Percentiles rank a stretch among this genome's conserved stretches.
Evolutionary conservation across 2,797 vertebrate species (phyloP).

Genomic region (Spinibarbus caldwelli): DNA sequence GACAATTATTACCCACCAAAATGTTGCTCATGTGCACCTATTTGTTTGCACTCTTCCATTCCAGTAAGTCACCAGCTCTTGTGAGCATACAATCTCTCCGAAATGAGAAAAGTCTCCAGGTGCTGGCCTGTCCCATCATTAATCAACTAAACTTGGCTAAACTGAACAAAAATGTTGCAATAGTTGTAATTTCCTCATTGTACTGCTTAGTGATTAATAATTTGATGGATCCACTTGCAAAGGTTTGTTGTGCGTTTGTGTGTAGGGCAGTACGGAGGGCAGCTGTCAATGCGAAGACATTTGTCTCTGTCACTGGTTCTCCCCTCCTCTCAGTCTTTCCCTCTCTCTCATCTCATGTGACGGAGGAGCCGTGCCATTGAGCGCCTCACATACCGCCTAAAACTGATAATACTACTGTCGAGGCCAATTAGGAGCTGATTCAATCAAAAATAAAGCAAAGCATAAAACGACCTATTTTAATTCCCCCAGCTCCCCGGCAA

Average conservation of each 20-base stretch:
- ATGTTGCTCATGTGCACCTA: neutral
- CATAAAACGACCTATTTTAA: conserved; percentile 83
- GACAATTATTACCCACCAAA: neutral
- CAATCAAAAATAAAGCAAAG: conserved; percentile 84
- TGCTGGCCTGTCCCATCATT: neutral
- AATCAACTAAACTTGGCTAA: conserved; percentile 21
- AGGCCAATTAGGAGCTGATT: conserved; percentile 78
- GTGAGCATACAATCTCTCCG: too few relatives aligned
- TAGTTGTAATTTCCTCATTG: conserved; percentile 38
- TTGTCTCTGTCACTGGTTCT: conserved; percentile 77
- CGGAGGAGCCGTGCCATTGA: conserved; percentile 61
- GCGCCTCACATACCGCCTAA: conserved; percentile 68
- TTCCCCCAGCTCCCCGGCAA: conserved; percentile 72
- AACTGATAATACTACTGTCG: conserved; percentile 80
- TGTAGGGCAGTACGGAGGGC: conserved; percentile 77
- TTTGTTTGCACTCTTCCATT: conserved; percentile 25
- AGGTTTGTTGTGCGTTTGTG: conserved; percentile 77
- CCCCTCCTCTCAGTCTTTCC: conserved; percentile 30
- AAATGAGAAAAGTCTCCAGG: conserved; percentile 36
- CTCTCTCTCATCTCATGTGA: conserved; percentile 61
- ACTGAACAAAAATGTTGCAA: conserved; percentile 18
- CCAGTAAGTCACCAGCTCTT: neutral
- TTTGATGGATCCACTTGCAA: conserved; percentile 70
- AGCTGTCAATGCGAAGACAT: conserved; percentile 82
- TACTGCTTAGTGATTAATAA: conserved; percentile 46